Conservation (phyloP, 2,113 vertebrate genomes). For the Semnornis frantzii region DNA sequence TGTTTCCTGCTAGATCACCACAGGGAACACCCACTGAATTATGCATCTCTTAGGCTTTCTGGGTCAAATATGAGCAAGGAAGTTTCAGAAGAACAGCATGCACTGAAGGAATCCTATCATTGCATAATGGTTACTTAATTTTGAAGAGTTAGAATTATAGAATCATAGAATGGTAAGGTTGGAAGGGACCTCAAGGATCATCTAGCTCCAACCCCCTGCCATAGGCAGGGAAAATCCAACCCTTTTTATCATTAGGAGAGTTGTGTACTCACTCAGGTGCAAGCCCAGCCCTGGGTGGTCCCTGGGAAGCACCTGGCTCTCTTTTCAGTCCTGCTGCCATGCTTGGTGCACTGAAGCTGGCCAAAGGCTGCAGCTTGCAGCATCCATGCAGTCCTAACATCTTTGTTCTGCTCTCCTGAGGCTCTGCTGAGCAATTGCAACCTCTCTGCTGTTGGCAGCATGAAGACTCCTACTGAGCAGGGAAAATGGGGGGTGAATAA, state of each 20-base stretch:
- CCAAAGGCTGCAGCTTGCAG: background rate
- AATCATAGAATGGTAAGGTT: no score
- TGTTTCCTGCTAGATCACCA: background rate
- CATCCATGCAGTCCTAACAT: background rate
- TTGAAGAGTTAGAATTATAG: no score
- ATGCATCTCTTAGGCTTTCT: background rate
- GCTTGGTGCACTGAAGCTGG: background rate
- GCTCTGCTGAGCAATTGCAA: background rate
- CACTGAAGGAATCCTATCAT: background rate
- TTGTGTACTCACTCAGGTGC: background rate
- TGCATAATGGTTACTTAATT: background rate
- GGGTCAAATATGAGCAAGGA: background rate
- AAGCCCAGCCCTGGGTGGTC: background rate
- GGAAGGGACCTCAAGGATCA: no score
- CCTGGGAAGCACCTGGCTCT: background rate
- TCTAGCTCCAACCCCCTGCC: no score
- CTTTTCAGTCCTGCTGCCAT: background rate
- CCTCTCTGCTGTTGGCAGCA: background rate
- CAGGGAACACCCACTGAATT: constrained; percentile 14
- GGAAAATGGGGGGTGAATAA: background rate
- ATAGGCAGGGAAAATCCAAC: background rate
- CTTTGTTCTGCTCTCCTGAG: background rate
- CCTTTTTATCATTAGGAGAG: background rate
- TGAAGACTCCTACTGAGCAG: background rate
- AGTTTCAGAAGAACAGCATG: background rate